A percentile compares a stretch with the other conserved stretches of the same genome.
phyloP scores from a whole-genome alignment of 2,797 vertebrate species.

The Triplophysa bombifrons region DNA sequence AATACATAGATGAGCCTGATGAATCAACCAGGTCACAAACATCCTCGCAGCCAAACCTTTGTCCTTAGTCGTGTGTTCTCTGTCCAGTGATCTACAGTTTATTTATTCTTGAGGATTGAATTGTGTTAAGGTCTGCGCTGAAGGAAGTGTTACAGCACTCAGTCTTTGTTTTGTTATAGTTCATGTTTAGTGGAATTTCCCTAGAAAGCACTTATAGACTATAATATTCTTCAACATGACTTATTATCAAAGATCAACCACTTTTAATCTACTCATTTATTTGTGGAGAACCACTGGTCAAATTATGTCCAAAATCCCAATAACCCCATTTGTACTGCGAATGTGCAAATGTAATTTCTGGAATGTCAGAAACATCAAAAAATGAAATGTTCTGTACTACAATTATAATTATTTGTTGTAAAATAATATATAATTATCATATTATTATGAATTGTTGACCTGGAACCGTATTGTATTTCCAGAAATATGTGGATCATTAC shows the following conservation, averaged over 20 bases:
- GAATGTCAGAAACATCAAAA: constrained; percentile 4
- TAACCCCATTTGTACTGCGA: not conserved
- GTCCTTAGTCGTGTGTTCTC: not conserved
- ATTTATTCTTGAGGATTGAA: constrained; percentile 12
- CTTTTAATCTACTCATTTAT: not conserved
- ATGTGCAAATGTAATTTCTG: constrained; percentile 17
- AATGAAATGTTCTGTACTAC: constrained; percentile 19
- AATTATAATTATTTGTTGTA: constrained; percentile 48
- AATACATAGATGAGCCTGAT: constrained; percentile 52
- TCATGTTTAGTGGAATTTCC: not conserved
- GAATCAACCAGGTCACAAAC: not conserved
- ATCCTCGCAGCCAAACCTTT: not conserved
- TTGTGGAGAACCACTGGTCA: not conserved
- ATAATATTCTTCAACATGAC: not conserved
- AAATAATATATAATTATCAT: constrained; percentile 41
- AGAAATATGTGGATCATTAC: not conserved
- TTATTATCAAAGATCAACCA: not conserved
- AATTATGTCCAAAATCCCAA: not conserved
- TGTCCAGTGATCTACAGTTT: constrained; percentile 28
- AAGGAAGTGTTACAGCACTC: not conserved
- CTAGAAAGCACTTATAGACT: not conserved
- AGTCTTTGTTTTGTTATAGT: not conserved
- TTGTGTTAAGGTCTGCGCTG: constrained; percentile 36
- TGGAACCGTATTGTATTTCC: constrained; percentile 25
- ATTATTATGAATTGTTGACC: constrained; percentile 41